Evolutionary conservation across 1,140 invertebrate genomes (phyloP), one percentile per base, ranked within the genome.

Genomic region (Cheumatopsyche charites): DNA sequence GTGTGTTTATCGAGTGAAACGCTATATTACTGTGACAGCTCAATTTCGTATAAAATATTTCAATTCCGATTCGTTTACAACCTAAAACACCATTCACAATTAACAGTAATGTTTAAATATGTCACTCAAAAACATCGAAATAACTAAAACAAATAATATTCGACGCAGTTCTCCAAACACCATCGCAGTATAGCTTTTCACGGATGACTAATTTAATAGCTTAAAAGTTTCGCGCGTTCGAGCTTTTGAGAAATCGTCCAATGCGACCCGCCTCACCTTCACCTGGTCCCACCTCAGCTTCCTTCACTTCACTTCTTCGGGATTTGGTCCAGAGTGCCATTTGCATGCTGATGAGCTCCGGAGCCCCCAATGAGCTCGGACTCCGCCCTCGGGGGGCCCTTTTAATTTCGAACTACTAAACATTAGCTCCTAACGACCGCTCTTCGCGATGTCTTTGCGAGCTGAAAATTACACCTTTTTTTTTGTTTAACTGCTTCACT

Each of bases 161-260:
- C 29, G 29, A 9, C 29, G 29, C 29, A 36, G 29, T 36, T 36
- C 29, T 36, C 29, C 3, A 36, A 3, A 36, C 29, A 19, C 17
- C 45, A n/a, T n/a, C 0, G 3, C 15, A 70, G 68, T 62, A 62
- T 52, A 73, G 62, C 67, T 70, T 70, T 61, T 58, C 67, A 63
- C 52, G 47, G 71, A 75, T 71, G 68, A 75, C 71, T 73, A 75
- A 75, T 75, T 75, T 75, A 71, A 73, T 68, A 73, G 74, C 71
- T 71, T 73, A 73, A 73, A 75, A 75, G 67, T 75, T 75, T 75
- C 36, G 43, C 47, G 36, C 42, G 36, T 43, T 36, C 23, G 66
- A 43, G 67, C 52, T 63, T n/a, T 55, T 75, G 74, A 73, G 74
- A 71, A 75, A 75, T 71, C 66, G 66, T 68, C 58, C 71, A 21